phyloP scores from a whole-genome alignment of 2,888 invertebrate genomes.

The Drosophila nr. medialis region DNA sequence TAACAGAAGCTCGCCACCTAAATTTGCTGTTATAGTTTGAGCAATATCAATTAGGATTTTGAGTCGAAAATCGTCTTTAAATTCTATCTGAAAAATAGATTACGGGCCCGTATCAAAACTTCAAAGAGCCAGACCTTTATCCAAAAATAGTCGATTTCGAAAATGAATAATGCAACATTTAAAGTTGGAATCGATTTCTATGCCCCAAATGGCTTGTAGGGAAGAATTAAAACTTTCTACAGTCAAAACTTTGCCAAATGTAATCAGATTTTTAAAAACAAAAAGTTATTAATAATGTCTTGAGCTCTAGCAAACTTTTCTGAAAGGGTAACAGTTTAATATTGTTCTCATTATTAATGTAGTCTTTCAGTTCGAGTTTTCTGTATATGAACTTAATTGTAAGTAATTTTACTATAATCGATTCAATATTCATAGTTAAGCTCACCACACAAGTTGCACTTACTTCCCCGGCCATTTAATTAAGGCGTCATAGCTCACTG shows the following conservation, averaged over 20 bases:
- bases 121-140: too few species aligned
- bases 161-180: neutral
- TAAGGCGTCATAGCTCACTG: conserved; percentile 39
- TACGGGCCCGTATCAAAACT: too few species aligned
- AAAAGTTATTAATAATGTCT: neutral
- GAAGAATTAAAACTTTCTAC: neutral
- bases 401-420: neutral
- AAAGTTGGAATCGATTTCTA: neutral
- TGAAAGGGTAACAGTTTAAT: neutral
- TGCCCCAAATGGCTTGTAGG: neutral
- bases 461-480: conserved; percentile 19
- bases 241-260: neutral
- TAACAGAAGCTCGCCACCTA: neutral
- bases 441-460: neutral
- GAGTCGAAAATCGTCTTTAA: too few species aligned
- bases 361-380: neutral
- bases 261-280: neutral
- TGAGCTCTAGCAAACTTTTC: accelerated
- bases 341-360: neutral
- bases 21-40: neutral
- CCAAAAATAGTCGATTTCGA: neutral
- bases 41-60: neutral
- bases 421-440: neutral
- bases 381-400: neutral
- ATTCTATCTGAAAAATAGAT: too few species aligned